Evolutionary conservation across 2,888 invertebrate genomes (phyloP).

Genomic region (Blastobasis lacticolella): DNA sequence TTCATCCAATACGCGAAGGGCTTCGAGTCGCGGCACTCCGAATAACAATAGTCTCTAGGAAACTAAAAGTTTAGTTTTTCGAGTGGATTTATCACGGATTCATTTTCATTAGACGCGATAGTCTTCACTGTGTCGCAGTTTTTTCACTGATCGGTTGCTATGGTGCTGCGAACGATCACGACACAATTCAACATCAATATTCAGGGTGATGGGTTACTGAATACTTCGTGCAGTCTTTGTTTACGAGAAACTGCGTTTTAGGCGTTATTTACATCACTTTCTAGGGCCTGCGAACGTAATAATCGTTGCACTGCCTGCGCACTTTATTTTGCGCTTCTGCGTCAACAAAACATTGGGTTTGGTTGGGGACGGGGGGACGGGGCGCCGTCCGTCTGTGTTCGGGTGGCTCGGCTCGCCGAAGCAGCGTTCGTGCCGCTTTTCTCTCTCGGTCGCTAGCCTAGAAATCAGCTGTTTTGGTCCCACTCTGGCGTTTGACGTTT

Average conservation of each 20-base stretch:
- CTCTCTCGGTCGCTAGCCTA: constrained; percentile 47
- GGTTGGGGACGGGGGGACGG: constrained; percentile 8
- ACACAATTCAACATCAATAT: constrained; percentile 27
- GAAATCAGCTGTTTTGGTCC: constrained; percentile 27
- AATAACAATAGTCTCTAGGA: constrained; percentile 38
- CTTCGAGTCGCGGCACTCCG: constrained; percentile 53
- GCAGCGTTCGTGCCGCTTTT: constrained; percentile 22
- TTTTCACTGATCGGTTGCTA: constrained; percentile 53
- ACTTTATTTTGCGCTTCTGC: constrained; percentile 62
- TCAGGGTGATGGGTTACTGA: constrained; percentile 20
- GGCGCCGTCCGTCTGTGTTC: constrained; percentile 2
- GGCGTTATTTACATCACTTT: constrained; percentile 65
- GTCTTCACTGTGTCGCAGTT: constrained; percentile 55
- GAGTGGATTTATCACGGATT: constrained; percentile 46
- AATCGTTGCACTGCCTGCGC: constrained; percentile 72
- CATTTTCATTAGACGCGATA: constrained; percentile 48
- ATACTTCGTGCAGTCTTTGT: constrained; percentile 41
- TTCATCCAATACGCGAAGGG: constrained; percentile 67
- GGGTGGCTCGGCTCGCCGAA: background rate
- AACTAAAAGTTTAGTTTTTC: constrained; percentile 32
- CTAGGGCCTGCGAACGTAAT: constrained; percentile 59
- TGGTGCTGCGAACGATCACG: constrained; percentile 43
- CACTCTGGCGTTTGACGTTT: constrained; percentile 44
- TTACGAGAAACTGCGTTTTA: constrained; percentile 46
- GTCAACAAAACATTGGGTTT: constrained; percentile 54